Base-by-base conservation (phyloP, 2,797 vertebrate species). In the Sus cebifrons region DNA sequence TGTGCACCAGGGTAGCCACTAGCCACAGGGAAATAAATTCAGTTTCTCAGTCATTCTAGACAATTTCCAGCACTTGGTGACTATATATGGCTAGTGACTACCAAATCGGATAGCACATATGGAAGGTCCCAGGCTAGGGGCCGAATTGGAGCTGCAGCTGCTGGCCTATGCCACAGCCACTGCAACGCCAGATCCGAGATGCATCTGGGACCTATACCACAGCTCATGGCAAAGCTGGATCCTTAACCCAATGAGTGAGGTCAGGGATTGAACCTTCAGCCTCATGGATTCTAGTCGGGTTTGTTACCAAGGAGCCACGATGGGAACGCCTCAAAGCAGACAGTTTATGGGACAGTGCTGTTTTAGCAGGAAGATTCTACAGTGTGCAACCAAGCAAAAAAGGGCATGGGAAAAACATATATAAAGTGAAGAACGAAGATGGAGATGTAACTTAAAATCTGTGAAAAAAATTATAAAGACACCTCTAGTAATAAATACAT, bases 341-440 rank as follows among this genome's bases (percentile, higher is more conserved):
- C 90, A 67, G 12, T 56, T 73, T 54, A 56, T 36, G 29, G 25
- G 54, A 36, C 40, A 23, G 32, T 62, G 62, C 60, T 81, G 16
- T 70, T 81, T 95, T 70, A 64, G 23, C 79, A 56, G 68, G 49
- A 71, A 86, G 56, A 65, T 25, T 82, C 36, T 40, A 67, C 27
- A 74, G 32, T 71, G n/a, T 62, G 32, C 49, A 83, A 65, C 62
- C 21, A 85, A 85, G 65, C 44, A 56, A 18, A 90, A 60, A 65
- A 73, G 27, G 11, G 16, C 23, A 14, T 12, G 27, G 8, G 17
- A 5, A 84, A 25, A 16, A 74, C 32, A 83, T 87, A 40, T 5
- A 16, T 78, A 86, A 73, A 83, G 79, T 83, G 67, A 73, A 94
- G 56, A 68, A 58, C 67, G 36, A 36, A 90, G 91, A 91, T 86